These are phyloP conservation scores for Octonoba sinensis DNA, from an alignment of 2,888 invertebrate genomes.

Conservation along the genomic window DNA sequence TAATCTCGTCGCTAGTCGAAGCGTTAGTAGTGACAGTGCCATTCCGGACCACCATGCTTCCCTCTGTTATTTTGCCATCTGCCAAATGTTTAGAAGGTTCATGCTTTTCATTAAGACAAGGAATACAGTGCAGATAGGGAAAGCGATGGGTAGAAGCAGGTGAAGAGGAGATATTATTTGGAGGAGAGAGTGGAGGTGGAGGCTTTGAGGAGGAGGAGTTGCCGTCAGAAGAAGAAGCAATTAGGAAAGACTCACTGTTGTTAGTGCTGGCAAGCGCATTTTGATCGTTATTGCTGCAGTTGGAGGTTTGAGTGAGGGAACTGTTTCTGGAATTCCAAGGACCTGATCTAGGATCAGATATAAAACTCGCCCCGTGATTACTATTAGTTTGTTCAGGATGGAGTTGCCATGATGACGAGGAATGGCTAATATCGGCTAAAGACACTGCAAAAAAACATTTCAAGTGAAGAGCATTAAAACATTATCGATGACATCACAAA, in stretches of 20 bases:
- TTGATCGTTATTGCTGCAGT: conserved; percentile 59
- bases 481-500: too few relatives aligned
- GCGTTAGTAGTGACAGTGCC: conserved; percentile 55
- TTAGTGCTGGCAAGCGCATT: conserved; percentile 60
- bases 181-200: conserved; percentile 28
- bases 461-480: neutral
- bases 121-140: conserved; percentile 69
- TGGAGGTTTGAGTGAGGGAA: conserved; percentile 59
- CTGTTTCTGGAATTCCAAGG: conserved; percentile 50
- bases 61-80: conserved; percentile 55
- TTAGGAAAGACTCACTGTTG: conserved; percentile 65
- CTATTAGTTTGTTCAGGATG: conserved; percentile 43
- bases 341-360: conserved; percentile 30
- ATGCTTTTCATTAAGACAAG: conserved; percentile 67
- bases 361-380: conserved; percentile 28
- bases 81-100: conserved; percentile 64
- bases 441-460: conserved; percentile 26
- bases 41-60: conserved; percentile 50
- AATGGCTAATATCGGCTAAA: conserved; percentile 45
- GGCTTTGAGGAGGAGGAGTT: conserved; percentile 24
- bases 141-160: conserved; percentile 63
- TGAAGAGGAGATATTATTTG: conserved; percentile 50
- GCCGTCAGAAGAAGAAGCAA: conserved; percentile 43
- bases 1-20: conserved; percentile 37
- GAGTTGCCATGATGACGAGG: conserved; percentile 45